Percentiles rank a stretch among this genome's conserved stretches.
These are phyloP conservation scores for Carollia perspicillata DNA, from an alignment of 2,113 vertebrate genomes.

Conservation along the genomic window DNA sequence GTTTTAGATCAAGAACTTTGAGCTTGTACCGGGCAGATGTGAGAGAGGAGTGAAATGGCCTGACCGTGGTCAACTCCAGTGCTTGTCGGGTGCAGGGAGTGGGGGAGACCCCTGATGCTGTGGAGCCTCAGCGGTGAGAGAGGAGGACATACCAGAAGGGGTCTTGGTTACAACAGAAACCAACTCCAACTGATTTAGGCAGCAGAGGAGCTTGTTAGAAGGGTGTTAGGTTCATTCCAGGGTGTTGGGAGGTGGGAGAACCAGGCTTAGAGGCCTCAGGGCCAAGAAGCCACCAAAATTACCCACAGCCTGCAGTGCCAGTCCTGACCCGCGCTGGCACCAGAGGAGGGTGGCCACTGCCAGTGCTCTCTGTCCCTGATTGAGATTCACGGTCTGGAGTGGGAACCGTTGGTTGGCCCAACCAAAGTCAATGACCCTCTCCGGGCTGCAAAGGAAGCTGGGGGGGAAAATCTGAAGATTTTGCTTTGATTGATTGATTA, in stretches of 20 bases:
- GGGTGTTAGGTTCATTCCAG: background rate
- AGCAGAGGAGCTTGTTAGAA: background rate
- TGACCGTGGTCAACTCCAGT: background rate
- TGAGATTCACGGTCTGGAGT: background rate
- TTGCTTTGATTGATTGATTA: too few species aligned
- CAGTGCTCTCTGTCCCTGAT: background rate
- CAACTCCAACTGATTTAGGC: background rate
- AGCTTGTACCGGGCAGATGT: background rate
- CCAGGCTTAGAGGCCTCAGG: background rate
- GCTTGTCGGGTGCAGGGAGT: background rate
- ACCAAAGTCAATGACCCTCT: background rate
- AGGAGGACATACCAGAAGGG: background rate
- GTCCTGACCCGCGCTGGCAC: background rate
- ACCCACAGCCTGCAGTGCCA: background rate
- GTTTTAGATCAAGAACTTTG: too few species aligned
- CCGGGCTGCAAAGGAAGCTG: background rate
- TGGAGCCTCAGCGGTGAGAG: background rate
- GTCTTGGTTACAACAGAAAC: background rate
- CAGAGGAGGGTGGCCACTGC: background rate
- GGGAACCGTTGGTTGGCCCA: background rate
- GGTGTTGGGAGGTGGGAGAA: background rate
- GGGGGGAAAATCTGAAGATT: too few species aligned
- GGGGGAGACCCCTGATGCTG: background rate
- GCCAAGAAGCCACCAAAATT: background rate
- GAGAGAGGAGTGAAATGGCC: background rate